Evolutionary conservation across 2,888 invertebrate species (phyloP).

Genomic region (Catotricha subobsoleta): DNA sequence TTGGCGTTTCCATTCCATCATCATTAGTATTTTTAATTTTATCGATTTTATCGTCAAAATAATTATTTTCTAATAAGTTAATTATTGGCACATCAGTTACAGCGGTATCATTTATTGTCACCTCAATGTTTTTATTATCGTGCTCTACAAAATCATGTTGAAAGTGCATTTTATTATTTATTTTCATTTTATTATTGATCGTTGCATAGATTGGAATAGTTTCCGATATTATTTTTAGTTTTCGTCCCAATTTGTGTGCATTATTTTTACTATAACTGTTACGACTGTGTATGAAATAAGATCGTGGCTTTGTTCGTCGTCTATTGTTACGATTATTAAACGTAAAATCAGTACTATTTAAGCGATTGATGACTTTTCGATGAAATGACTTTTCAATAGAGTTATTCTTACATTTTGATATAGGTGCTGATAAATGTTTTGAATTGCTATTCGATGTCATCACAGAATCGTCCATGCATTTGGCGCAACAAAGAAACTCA

Average conservation of each 20-base stretch:
- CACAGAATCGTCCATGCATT: slow-evolving; percentile 23
- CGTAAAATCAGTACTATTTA: background rate
- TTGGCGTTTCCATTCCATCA: too few relatives aligned
- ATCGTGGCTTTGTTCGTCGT: too few relatives aligned
- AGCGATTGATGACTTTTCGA: background rate
- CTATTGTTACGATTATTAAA: background rate
- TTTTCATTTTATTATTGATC: slow-evolving; percentile 18
- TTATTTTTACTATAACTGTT: background rate
- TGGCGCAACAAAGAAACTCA: slow-evolving; percentile 30
- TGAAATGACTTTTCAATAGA: background rate
- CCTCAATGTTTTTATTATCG: background rate
- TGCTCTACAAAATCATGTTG: background rate
- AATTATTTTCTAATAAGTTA: too few relatives aligned
- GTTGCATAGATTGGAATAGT: slow-evolving; percentile 20
- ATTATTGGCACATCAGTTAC: too few relatives aligned
- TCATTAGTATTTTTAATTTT: too few relatives aligned
- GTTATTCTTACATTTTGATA: background rate
- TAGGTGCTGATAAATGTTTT: background rate
- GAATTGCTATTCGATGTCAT: background rate
- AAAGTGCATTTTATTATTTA: background rate
- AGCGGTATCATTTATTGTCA: background rate
- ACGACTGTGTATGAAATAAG: too few relatives aligned
- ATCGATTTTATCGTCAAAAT: too few relatives aligned
- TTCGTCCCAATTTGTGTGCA: background rate
- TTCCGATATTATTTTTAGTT: background rate